Conservation (phyloP, 2,113 vertebrate genomes). For the Platichthys stellatus region DNA sequence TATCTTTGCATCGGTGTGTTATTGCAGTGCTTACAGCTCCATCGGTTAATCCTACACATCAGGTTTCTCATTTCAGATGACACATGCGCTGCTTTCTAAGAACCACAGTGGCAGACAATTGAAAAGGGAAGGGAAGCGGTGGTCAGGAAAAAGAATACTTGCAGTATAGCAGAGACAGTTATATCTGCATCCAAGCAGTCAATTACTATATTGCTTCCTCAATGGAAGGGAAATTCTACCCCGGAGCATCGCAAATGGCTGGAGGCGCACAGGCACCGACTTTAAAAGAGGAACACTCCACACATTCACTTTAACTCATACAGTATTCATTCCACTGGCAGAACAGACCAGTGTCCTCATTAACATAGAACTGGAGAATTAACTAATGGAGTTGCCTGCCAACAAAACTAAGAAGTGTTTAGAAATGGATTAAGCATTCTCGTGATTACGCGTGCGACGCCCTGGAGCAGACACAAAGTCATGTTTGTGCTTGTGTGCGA, state of each 20-base stretch:
- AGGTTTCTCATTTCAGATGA: constrained; percentile 27
- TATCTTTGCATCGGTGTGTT: constrained; percentile 23
- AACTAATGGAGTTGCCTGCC: constrained; percentile 9
- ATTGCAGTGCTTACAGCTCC: constrained; percentile 54
- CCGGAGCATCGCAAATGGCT: constrained; percentile 37
- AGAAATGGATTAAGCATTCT: constrained; percentile 13
- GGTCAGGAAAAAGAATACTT: constrained; percentile 25
- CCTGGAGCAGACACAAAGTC: constrained; percentile 26
- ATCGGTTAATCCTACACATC: constrained; percentile 48
- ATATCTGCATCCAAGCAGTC: constrained; percentile 9
- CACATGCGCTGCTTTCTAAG: constrained; percentile 36
- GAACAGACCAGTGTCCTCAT: constrained; percentile 14
- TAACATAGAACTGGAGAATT: constrained; percentile 21
- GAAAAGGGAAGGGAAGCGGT: constrained; percentile 10
- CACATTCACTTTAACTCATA: constrained; percentile 27
- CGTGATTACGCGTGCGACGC: constrained; percentile 11
- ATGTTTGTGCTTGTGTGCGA: constrained; percentile 45
- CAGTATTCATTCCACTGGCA: constrained; percentile 25
- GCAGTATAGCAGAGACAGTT: constrained; percentile 7
- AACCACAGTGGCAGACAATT: constrained; percentile 18
- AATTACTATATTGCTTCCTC: constrained; percentile 28
- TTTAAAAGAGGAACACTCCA: constrained; percentile 15
- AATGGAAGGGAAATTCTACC: constrained; percentile 29
- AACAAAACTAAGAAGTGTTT: constrained; percentile 22
- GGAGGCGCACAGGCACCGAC: constrained; percentile 18